These are phyloP conservation scores for Ammodytes dubius DNA, from an alignment of 2,113 vertebrate species.

Conservation along the genomic window DNA sequence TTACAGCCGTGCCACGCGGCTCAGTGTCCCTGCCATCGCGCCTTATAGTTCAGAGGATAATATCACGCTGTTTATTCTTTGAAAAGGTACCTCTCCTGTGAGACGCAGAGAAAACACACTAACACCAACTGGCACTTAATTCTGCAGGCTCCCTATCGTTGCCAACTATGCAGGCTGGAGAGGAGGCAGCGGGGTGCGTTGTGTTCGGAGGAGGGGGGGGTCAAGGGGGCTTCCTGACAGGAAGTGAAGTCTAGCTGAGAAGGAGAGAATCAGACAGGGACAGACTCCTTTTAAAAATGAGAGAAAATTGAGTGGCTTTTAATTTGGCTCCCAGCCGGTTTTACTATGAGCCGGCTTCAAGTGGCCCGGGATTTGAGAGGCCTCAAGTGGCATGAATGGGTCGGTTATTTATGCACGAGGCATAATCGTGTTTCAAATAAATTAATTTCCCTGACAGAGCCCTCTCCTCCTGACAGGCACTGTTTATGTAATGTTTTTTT, in stretches of 20 bases:
- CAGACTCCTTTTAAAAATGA: slow-evolving; percentile 82
- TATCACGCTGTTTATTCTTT: slow-evolving; percentile 90
- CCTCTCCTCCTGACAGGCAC: slow-evolving; percentile 33
- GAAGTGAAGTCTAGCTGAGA: slow-evolving; percentile 89
- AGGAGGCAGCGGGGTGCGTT: slow-evolving; percentile 66
- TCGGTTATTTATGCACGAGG: slow-evolving; percentile 64
- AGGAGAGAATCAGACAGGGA: slow-evolving; percentile 67
- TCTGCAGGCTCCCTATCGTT: slow-evolving; percentile 90
- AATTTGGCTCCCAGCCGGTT: slow-evolving; percentile 88
- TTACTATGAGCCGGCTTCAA: slow-evolving; percentile 74
- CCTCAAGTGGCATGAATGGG: slow-evolving; percentile 32
- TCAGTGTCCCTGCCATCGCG: slow-evolving; percentile 72
- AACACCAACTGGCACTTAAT: slow-evolving; percentile 99
- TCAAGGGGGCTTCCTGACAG: slow-evolving; percentile 91
- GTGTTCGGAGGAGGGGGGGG: slow-evolving; percentile 57
- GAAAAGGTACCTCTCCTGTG: slow-evolving; percentile 90
- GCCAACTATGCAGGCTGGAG: slow-evolving; percentile 87
- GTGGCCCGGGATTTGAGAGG: slow-evolving; percentile 27
- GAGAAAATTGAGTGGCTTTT: slow-evolving; percentile 90
- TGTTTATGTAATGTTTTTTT: slow-evolving; percentile 67
- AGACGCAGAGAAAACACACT: slow-evolving; percentile 93
- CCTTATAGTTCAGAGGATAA: slow-evolving; percentile 84
- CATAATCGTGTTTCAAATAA: slow-evolving; percentile 73
- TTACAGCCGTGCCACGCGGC: slow-evolving; percentile 77
- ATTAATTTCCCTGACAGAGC: slow-evolving; percentile 59